These are phyloP conservation scores for Arizona elegans DNA, from an alignment of 2,113 vertebrate genomes.

Conservation along the genomic window DNA sequence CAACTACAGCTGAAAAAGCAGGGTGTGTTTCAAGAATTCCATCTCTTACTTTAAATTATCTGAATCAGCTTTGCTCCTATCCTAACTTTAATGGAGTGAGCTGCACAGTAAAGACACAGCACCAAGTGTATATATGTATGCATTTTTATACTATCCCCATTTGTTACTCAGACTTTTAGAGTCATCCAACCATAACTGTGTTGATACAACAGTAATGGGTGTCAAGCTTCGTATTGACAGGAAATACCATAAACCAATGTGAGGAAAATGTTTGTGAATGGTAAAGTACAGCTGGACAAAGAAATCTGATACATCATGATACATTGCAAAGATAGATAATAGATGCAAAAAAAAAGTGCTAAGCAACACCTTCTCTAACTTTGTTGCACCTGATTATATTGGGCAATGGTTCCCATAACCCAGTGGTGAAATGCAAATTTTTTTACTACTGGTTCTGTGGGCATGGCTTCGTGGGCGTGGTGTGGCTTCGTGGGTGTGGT, in stretches of 20 bases:
- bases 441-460: too few relatives aligned
- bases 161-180: neutral
- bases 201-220: neutral
- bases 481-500: too few relatives aligned
- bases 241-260: neutral
- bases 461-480: too few relatives aligned
- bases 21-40: conserved; percentile 48
- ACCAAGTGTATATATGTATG: neutral
- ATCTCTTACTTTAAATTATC: conserved; percentile 46
- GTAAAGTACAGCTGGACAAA: neutral
- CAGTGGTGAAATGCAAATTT: too few relatives aligned
- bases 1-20: conserved; percentile 42
- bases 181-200: neutral
- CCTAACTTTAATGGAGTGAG: conserved; percentile 23
- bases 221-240: neutral
- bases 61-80: conserved; percentile 34
- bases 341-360: neutral
- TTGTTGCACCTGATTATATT: neutral
- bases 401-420: neutral
- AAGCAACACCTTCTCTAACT: neutral
- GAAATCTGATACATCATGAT: neutral
- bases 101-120: neutral
- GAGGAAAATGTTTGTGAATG: neutral
- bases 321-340: neutral
- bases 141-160: neutral